These are phyloP conservation scores for Hydriomena furcata DNA, from an alignment of 2,888 invertebrate species.

Conservation along the genomic window DNA sequence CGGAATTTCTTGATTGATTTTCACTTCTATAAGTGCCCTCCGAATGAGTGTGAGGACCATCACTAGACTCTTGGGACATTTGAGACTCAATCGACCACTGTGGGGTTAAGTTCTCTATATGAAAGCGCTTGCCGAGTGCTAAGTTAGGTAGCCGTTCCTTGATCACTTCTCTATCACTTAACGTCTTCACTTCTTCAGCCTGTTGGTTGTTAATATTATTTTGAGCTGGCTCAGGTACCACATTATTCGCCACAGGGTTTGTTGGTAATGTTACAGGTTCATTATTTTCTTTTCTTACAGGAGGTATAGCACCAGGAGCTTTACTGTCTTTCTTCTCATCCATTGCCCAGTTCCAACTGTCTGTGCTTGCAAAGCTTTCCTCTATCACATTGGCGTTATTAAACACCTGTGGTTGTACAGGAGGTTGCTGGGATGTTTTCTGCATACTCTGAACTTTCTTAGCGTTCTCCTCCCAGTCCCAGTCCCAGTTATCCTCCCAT, in stretches of 20 bases:
- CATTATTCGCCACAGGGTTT: slow-evolving; percentile 45
- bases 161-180: slow-evolving; percentile 67
- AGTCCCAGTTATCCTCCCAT: slow-evolving; percentile 82
- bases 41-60: slow-evolving; percentile 83
- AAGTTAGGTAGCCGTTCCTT: slow-evolving; percentile 73
- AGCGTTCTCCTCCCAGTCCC: slow-evolving; percentile 84
- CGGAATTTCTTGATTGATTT: slow-evolving; percentile 81
- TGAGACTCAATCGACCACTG: slow-evolving; percentile 88
- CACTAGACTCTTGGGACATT: slow-evolving; percentile 86
- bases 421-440: slow-evolving; percentile 30
- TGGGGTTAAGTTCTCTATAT: slow-evolving; percentile 76
- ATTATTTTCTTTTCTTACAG: slow-evolving; percentile 35
- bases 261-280: slow-evolving; percentile 38
- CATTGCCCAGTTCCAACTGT: slow-evolving; percentile 86
- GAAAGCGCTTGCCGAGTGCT: slow-evolving; percentile 69
- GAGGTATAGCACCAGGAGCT: slow-evolving; percentile 35
- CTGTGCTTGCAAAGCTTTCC: slow-evolving; percentile 82
- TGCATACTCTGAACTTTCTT: slow-evolving; percentile 62
- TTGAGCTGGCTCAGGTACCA: slow-evolving; percentile 39
- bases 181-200: slow-evolving; percentile 59
- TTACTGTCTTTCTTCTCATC: slow-evolving; percentile 71
- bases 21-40: slow-evolving; percentile 85
- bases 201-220: slow-evolving; percentile 39
- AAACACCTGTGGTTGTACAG: slow-evolving; percentile 41
- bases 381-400: slow-evolving; percentile 79